phyloP scores from a whole-genome alignment of 2,113 vertebrate species.

The Sciurus niger region DNA sequence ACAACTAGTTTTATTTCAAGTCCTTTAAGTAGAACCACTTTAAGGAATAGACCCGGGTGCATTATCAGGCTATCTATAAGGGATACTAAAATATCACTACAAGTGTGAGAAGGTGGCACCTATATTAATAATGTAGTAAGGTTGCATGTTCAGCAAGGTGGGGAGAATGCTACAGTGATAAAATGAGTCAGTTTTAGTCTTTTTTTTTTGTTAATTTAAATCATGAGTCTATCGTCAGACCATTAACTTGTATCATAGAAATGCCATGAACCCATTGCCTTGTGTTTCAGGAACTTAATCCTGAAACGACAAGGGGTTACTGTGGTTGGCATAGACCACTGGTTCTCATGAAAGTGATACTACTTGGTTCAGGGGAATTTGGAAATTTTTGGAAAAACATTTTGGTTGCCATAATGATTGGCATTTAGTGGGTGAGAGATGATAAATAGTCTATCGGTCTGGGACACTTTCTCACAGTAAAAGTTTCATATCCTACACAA shows the following conservation, averaged over 20 bases:
- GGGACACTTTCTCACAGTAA: background rate
- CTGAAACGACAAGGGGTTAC: background rate
- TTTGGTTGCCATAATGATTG: background rate
- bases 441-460: background rate
- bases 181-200: background rate
- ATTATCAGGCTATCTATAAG: background rate
- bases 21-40: background rate
- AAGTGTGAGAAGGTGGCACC: background rate
- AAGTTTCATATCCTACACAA: background rate
- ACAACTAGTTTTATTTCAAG: background rate
- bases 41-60: background rate
- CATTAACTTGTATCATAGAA: background rate
- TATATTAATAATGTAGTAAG: background rate
- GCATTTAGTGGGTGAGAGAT: background rate
- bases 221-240: background rate
- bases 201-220: background rate
- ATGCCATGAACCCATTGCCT: background rate
- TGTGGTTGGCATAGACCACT: background rate
- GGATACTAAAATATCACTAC: background rate
- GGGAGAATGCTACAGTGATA: background rate
- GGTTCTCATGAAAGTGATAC: background rate
- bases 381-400: background rate
- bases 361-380: background rate
- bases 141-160: background rate
- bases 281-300: no score